phyloP scores from a whole-genome alignment of 2,113 vertebrate genomes.

The Saguinus midas region DNA sequence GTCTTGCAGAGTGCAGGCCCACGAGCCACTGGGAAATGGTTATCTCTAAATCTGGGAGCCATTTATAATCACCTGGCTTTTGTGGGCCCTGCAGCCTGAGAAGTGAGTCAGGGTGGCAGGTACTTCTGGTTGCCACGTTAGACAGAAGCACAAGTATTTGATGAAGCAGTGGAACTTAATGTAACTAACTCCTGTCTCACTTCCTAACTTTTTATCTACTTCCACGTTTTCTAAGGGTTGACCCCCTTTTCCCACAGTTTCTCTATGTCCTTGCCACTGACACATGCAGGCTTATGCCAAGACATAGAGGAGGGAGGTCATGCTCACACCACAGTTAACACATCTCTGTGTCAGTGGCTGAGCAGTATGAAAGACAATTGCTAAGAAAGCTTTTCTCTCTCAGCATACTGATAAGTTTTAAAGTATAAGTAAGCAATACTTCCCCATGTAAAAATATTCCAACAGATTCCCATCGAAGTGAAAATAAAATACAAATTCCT shows the following conservation, averaged over 20 bases:
- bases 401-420: background rate
- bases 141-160: background rate
- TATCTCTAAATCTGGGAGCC: background rate
- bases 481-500: background rate
- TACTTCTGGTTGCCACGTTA: background rate
- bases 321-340: background rate
- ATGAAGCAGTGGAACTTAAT: background rate
- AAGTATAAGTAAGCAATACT: background rate
- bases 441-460: background rate
- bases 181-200: background rate
- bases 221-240: background rate
- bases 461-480: background rate
- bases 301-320: background rate
- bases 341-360: background rate
- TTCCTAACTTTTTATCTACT: background rate
- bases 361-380: no score
- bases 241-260: background rate
- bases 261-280: background rate
- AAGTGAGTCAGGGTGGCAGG: background rate
- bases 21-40: background rate
- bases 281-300: fast-evolving
- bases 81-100: background rate
- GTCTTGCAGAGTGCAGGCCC: background rate
- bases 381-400: background rate
- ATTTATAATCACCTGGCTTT: background rate